phyloP scores from a whole-genome alignment of 2,797 vertebrate genomes.

The Oceanodroma leucorhoa region DNA sequence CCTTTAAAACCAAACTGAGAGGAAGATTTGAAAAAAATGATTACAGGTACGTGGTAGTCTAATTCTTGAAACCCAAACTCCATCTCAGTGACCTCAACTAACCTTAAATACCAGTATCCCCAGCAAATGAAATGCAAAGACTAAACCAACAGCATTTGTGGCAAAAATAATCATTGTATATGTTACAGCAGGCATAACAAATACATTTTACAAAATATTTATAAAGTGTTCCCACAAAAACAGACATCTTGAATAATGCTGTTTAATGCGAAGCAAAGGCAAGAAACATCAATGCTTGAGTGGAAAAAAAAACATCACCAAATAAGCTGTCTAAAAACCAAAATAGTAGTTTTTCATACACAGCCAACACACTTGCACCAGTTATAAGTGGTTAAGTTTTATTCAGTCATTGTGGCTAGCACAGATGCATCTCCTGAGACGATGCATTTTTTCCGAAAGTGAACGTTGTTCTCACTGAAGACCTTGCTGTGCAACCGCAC shows the following conservation, averaged over 20 bases:
- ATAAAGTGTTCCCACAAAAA: background rate
- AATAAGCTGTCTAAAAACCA: background rate
- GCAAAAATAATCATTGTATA: background rate
- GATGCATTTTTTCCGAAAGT: background rate
- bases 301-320: background rate
- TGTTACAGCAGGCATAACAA: background rate
- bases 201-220: background rate
- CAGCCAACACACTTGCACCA: background rate
- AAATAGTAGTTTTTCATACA: background rate
- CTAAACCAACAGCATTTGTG: background rate
- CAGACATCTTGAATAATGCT: background rate
- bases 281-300: background rate
- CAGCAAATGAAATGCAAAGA: background rate
- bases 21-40: background rate
- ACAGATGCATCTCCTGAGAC: background rate
- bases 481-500: rapidly evolving
- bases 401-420: background rate
- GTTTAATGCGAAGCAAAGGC: background rate
- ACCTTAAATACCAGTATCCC: background rate
- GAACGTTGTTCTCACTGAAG: background rate
- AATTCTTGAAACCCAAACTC: background rate
- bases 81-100: background rate
- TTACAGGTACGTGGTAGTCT: background rate
- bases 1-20: background rate
- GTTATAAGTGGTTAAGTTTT: background rate